Base-by-base conservation (phyloP, 92 coral and sea anemone genomes). In the Muricea muricata region DNA sequence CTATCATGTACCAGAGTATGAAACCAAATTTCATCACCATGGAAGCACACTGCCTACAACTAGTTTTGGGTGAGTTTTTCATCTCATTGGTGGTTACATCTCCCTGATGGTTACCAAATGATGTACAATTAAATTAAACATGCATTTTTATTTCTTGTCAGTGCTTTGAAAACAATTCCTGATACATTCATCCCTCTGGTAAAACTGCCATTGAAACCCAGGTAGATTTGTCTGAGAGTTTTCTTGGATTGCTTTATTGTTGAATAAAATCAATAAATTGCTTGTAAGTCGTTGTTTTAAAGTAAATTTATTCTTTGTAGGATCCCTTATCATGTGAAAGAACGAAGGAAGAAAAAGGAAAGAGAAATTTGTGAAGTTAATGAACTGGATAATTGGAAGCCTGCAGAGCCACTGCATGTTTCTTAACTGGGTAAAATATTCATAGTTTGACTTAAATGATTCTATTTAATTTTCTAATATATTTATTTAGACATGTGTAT, bases 171-270 rank as follows among this genome's bases (percentile, higher is more conserved):
- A 48, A 86, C 80, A 45, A 76, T 96, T 37, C 94, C 99, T 37
- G 97, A 96, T 74, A 96, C 99, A 42, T 96, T 96, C 73, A 93
- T 93, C 48, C 99, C 99, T 25, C 89, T 96, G 48, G 94, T 92
- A 84, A 95, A 96, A 48, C 84, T 96, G 50, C 99, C 97, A 23
- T 65, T 92, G 0, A 75, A 80, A 65, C 97, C 97, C 31, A 90
- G 93, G 99, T 93, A 78, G n/a, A n/a, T n/a, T n/a, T n/a, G n/a
- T n/a, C n/a, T n/a, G n/a, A n/a, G n/a, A n/a, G n/a, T n/a, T n/a
- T n/a, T n/a, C n/a, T n/a, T n/a, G n/a, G n/a, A n/a, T n/a, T n/a
- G n/a, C n/a, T n/a, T n/a, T n/a, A n/a, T n/a, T n/a, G n/a, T n/a
- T n/a, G n/a, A n/a, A n/a, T n/a, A n/a, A n/a, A n/a, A n/a, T n/a